phyloP scores from a whole-genome alignment of 2,113 vertebrate species.

The Semicossyphus pulcher region DNA sequence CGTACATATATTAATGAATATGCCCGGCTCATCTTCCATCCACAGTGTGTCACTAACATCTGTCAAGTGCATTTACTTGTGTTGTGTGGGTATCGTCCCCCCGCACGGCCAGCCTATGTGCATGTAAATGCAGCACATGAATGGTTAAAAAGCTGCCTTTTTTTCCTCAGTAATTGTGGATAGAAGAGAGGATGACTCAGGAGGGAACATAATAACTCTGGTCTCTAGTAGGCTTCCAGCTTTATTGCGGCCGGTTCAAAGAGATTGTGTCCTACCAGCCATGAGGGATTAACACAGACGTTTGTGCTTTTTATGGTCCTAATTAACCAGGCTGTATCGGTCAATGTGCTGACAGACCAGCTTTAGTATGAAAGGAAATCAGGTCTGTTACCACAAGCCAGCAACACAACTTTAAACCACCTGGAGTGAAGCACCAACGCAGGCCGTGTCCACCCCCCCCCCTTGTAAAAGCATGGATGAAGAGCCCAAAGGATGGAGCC shows the following conservation, averaged over 20 bases:
- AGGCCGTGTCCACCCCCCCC: constrained; percentile 24
- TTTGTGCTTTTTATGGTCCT: constrained; percentile 42
- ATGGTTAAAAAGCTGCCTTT: constrained; percentile 66
- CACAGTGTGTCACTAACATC: constrained; percentile 49
- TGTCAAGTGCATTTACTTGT: constrained; percentile 56
- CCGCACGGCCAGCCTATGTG: constrained; percentile 44
- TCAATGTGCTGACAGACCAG: constrained; percentile 1
- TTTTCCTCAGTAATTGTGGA: constrained; percentile 69
- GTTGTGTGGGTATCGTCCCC: constrained; percentile 50
- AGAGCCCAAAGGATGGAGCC: constrained; percentile 62
- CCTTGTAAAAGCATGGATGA: constrained; percentile 41
- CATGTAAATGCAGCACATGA: constrained; percentile 51
- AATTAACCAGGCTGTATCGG: constrained; percentile 7
- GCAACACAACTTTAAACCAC: constrained; percentile 24
- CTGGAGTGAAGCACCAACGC: constrained; percentile 31
- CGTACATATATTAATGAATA: constrained; percentile 34
- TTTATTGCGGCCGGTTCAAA: constrained; percentile 60
- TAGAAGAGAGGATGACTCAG: constrained; percentile 76
- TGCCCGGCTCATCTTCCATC: constrained; percentile 25
- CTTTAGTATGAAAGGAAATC: constrained; percentile 20
- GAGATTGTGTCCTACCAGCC: constrained; percentile 40
- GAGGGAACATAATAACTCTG: constrained; percentile 69
- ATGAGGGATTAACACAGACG: constrained; percentile 27
- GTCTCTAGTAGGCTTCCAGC: constrained; percentile 57
- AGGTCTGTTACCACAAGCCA: constrained; percentile 18